A percentile compares a stretch with the other conserved stretches of the same genome.
Evolutionary conservation across 2,113 vertebrate genomes (phyloP).

Genomic region (Oryzias melastigma): DNA sequence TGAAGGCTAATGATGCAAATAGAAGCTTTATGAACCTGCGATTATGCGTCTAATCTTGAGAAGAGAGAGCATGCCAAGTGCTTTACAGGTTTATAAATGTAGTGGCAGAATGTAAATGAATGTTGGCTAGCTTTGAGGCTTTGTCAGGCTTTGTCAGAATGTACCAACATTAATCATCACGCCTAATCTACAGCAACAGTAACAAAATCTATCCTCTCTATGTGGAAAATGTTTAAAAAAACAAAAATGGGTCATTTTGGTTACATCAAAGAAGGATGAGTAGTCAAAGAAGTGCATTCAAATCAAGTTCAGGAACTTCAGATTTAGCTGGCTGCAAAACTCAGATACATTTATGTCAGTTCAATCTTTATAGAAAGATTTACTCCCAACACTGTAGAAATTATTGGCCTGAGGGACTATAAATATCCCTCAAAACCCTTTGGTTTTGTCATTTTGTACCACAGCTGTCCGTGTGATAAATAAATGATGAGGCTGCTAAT

Average conservation of each 20-base stretch:
- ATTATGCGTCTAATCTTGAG: conserved; percentile 50
- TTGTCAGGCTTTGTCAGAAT: conserved; percentile 14
- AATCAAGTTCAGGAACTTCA: neutral
- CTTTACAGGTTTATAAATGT: conserved; percentile 21
- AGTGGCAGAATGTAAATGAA: conserved; percentile 2
- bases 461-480: too few relatives aligned
- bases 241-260: neutral
- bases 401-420: too few relatives aligned
- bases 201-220: neutral
- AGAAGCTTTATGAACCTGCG: conserved; percentile 28
- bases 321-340: neutral
- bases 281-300: neutral
- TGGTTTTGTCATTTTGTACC: too few relatives aligned
- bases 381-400: too few relatives aligned
- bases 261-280: neutral
- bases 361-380: neutral
- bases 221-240: neutral
- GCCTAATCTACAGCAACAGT: neutral
- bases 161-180: conserved; percentile 5
- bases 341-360: neutral
- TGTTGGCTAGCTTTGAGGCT: conserved; percentile 8
- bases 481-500: too few relatives aligned
- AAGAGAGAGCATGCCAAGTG: conserved; percentile 8
- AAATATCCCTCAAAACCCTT: too few relatives aligned
- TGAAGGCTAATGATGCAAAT: conserved; percentile 35